Evolutionary conservation across 2,797 vertebrate genomes (phyloP).

Genomic region (Enteromius viviparus): DNA sequence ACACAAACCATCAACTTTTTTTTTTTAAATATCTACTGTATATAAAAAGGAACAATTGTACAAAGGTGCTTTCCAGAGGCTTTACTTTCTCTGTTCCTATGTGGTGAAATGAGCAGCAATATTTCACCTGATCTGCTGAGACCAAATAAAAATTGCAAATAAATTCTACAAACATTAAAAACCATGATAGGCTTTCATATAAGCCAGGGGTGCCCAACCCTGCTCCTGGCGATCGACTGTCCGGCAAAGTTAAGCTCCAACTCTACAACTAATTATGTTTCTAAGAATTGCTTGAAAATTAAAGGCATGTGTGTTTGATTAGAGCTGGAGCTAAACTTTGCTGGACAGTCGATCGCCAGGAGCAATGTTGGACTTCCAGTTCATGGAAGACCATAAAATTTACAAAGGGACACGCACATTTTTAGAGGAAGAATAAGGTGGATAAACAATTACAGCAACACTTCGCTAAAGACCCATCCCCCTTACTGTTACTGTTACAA

Average conservation of each 20-base stretch:
- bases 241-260: no score
- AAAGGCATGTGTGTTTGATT: no score
- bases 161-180: not conserved
- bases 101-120: not conserved
- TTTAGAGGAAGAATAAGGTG: not conserved
- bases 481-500: not conserved
- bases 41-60: not conserved
- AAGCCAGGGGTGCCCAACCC: no score
- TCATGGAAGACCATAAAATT: not conserved
- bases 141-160: not conserved
- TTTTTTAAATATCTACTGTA: no score
- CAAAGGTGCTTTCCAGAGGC: not conserved
- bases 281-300: no score
- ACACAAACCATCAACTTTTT: not conserved
- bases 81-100: constrained; percentile 3
- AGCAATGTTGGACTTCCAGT: not conserved
- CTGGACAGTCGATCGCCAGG: no score
- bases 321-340: no score
- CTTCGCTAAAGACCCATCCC: not conserved
- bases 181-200: not conserved
- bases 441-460: not conserved
- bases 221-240: no score
- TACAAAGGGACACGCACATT: not conserved
- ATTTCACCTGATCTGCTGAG: not conserved
- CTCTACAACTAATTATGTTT: no score